phyloP scores from a whole-genome alignment of 2,888 invertebrate genomes.

The Abrostola tripartita region DNA sequence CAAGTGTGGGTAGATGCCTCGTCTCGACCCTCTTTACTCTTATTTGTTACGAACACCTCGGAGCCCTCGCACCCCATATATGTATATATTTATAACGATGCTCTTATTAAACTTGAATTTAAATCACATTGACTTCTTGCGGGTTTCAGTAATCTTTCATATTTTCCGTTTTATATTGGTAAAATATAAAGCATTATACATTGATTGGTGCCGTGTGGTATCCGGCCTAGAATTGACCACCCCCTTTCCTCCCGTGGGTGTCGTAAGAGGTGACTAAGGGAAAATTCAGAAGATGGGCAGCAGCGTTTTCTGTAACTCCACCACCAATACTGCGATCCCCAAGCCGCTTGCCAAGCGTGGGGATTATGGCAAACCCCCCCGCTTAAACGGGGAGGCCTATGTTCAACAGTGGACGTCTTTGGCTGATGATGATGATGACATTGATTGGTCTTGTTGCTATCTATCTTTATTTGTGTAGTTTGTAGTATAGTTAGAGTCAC shows the following conservation, averaged over 20 bases:
- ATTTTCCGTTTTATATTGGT: slow-evolving; percentile 16
- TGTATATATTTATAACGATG: slow-evolving; percentile 60
- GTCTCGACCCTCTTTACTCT: slow-evolving; percentile 69
- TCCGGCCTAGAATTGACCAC: no score
- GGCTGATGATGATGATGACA: not conserved
- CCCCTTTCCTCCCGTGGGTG: no score
- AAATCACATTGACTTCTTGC: slow-evolving; percentile 45
- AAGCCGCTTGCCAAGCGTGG: no score
- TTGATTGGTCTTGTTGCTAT: not conserved
- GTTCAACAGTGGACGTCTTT: no score
- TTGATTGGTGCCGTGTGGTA: no score
- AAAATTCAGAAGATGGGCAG: no score
- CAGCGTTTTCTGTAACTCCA: no score
- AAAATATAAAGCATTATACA: no score
- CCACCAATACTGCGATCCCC: no score
- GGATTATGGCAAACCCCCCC: no score
- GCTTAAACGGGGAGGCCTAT: no score
- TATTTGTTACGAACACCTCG: slow-evolving; percentile 61
- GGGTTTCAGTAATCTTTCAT: slow-evolving; percentile 35
- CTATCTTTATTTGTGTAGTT: not conserved
- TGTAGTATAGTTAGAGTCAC: not conserved
- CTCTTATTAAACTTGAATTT: slow-evolving; percentile 56
- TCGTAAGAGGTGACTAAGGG: no score
- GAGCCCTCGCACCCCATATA: slow-evolving; percentile 57
- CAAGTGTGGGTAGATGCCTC: slow-evolving; percentile 67